Percentiles rank a stretch among this genome's conserved stretches.
phyloP scores from a whole-genome alignment of 2,113 vertebrate genomes.

The Okapia johnstoni region DNA sequence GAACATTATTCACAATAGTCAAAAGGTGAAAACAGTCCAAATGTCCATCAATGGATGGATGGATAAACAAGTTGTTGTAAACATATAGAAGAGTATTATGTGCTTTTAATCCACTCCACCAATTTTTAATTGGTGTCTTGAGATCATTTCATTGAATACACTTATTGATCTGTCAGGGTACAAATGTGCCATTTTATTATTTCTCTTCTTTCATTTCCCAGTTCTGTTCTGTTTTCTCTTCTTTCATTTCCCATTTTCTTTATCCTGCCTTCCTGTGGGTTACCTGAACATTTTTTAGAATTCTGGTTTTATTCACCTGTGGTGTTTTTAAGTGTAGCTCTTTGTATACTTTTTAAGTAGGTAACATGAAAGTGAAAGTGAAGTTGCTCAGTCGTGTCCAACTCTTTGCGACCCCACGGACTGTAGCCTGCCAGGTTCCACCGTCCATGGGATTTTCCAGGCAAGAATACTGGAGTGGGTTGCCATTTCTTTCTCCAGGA shows the following conservation, averaged over 20 bases:
- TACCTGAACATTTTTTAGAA: neutral
- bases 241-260: neutral
- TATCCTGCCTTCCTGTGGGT: neutral
- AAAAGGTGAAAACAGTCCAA: neutral
- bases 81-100: neutral
- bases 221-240: neutral
- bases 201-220: neutral
- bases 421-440: neutral
- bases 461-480: neutral
- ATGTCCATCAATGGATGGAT: neutral
- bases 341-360: neutral
- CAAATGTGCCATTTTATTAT: neutral
- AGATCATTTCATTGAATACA: neutral
- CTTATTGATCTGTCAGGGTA: neutral
- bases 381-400: accelerated
- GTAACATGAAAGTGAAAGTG: neutral
- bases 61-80: neutral
- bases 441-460: neutral
- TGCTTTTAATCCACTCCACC: neutral
- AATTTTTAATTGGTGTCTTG: neutral
- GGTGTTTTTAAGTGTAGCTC: neutral
- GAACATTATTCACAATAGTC: neutral
- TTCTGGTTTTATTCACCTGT: neutral
- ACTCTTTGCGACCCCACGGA: neutral
- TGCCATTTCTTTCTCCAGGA: neutral